A percentile compares a stretch with the other conserved stretches of the same genome.
Evolutionary conservation across 2,797 vertebrate species (phyloP).

Genomic region (Hemibagrus guttatus): DNA sequence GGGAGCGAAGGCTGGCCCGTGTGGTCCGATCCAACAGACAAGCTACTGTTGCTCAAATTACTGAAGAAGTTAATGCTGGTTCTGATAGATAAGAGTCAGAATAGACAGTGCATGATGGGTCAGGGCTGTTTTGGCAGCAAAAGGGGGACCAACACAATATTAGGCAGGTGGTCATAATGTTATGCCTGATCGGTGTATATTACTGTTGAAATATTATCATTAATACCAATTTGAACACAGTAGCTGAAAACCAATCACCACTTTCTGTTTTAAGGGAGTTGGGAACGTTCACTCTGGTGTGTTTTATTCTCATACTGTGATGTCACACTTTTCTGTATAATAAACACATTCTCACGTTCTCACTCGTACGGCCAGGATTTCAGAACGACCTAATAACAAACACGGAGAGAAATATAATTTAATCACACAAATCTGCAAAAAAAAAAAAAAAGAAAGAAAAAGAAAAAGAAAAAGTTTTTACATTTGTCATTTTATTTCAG

Average conservation of each 20-base stretch:
- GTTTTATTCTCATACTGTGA: neutral
- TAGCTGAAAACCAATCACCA: neutral
- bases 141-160: no score
- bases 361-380: neutral
- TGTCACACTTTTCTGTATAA: neutral
- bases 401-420: neutral
- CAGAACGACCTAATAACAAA: neutral
- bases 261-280: neutral
- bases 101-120: no score
- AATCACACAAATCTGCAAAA: neutral
- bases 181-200: neutral
- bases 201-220: slow-evolving; percentile 1
- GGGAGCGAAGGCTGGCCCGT: no score
- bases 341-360: neutral
- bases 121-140: no score
- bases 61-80: no score
- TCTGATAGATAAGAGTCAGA: no score
- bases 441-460: slow-evolving; percentile 45
- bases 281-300: neutral
- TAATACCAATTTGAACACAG: neutral
- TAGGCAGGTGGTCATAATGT: no score
- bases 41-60: no score
- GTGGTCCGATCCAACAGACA: no score
- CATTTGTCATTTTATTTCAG: slow-evolving; percentile 77
- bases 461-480: slow-evolving; percentile 68